A percentile compares a stretch with the other conserved stretches of the same genome.
These are phyloP conservation scores for Pemphigus obesinymphae DNA, from an alignment of 1,140 invertebrate genomes.

Conservation along the genomic window DNA sequence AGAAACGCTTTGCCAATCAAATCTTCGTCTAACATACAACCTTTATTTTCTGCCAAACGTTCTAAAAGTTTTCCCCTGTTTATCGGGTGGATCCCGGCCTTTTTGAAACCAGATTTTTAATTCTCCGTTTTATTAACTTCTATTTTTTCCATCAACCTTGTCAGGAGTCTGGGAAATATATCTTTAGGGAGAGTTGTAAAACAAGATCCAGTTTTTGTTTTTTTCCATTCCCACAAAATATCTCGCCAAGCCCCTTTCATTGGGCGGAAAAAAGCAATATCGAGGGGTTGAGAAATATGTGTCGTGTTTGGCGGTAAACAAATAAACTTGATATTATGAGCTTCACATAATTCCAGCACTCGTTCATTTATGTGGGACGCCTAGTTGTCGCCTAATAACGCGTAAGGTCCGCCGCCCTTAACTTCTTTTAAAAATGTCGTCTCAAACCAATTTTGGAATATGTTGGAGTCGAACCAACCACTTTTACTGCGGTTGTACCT, in stretches of 20 bases:
- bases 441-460: conserved; percentile 51
- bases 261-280: conserved; percentile 51
- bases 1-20: conserved; percentile 46
- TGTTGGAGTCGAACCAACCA: conserved; percentile 49
- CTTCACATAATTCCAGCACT: conserved; percentile 48
- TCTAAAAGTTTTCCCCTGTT: not conserved
- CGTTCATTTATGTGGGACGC: conserved; percentile 49
- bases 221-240: conserved; percentile 46
- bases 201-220: not conserved
- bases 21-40: conserved; percentile 44
- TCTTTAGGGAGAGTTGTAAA: not conserved
- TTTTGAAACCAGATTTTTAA: conserved; percentile 10
- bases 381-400: conserved; percentile 51
- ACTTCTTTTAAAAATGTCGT: conserved; percentile 44
- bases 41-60: not conserved
- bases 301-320: conserved; percentile 52
- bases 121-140: not conserved
- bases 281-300: conserved; percentile 52
- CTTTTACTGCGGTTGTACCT: conserved; percentile 49
- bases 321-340: conserved; percentile 51
- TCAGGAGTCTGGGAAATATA: not conserved
- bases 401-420: conserved; percentile 42
- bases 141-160: not conserved
- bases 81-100: not conserved
- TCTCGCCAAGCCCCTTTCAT: conserved; percentile 51